Evolutionary conservation across 2,888 invertebrate species (phyloP), one percentile per base, ranked within the genome.

Genomic region (Amphipyra berbera): DNA sequence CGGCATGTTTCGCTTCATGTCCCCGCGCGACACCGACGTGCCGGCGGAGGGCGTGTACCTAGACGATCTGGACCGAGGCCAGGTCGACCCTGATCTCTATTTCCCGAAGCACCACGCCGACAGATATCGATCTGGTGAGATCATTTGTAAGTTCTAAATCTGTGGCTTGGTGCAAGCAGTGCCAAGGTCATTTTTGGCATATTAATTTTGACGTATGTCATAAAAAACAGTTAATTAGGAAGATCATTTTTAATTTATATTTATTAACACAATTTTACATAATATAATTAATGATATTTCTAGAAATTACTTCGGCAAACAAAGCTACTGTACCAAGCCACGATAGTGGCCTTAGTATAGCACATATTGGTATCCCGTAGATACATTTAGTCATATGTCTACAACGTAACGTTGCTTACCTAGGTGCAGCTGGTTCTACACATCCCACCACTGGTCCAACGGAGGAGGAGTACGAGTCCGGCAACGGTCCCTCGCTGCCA

Each of bases 391-490:
- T 41, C 13, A 8, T 9, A n/a, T 42, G 8, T 37, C 8, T 53
- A 14, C 35, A 69, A 55, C 14, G 14, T 14, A 0, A 0, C 6
- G 5, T 44, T 5, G 1, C 38, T 47, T 30, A 0, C 2, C 0
- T 30, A 75, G 70, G 76, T 21, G 9, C 54, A 7, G 37, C 76
- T 6, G 41, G 71, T 7, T 40, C 52, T 2, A 52, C 82, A 9
- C 82, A 82, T 59, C 73, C 82, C 35, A 50, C 77, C 9, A 38
- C 78, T 0, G 96, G 95, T 52, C 95, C 96, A 67, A 96, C 97
- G 68, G 98, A 99, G 79, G 98, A 98, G 89, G 99, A 99, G 95
- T 97, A 97, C 76, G 99, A 99, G 93, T 99, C 99, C 67, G 99
- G 99, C 71, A 98, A 98, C 90, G 99, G 99, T 44, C 98, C 98